Conservation (phyloP, 1,140 invertebrate genomes). For the Scaptomyza montana region DNA sequence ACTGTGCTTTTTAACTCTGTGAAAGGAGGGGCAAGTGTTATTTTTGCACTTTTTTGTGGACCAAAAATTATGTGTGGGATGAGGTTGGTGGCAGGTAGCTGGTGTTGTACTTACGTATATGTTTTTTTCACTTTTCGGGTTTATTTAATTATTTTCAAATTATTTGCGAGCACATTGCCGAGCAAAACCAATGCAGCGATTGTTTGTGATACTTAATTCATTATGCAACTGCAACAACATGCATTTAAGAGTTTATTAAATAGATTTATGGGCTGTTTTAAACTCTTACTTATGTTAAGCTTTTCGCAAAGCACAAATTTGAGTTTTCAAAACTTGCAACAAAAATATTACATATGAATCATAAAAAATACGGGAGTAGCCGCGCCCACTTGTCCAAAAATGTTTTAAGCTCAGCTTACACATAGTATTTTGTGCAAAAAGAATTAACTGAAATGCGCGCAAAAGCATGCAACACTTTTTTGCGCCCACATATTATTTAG, state of each 20-base stretch:
- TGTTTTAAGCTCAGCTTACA: conserved; percentile 43
- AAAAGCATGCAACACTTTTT: conserved; percentile 53
- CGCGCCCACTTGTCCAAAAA: conserved; percentile 49
- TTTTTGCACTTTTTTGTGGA: conserved; percentile 46
- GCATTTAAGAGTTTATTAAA: conserved; percentile 39
- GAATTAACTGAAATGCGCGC: conserved; percentile 58
- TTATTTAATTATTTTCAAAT: conserved; percentile 60
- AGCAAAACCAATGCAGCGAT: conserved; percentile 13
- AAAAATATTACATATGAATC: conserved; percentile 3
- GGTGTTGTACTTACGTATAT: neutral
- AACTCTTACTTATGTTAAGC: neutral
- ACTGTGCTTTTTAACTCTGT: conserved; percentile 21
- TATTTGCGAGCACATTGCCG: conserved; percentile 17
- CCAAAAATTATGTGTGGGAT: conserved; percentile 65
- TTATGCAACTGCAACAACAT: conserved; percentile 17
- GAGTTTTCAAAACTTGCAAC: neutral
- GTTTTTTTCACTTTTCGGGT: conserved; percentile 5
- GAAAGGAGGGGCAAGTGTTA: conserved; percentile 40
- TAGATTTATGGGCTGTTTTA: neutral
- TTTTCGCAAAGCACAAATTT: neutral
- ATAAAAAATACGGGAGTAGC: conserved; percentile 13
- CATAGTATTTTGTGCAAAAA: conserved; percentile 56
- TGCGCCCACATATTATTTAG: conserved; percentile 57
- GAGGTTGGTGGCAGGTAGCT: conserved; percentile 1
- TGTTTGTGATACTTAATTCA: neutral